phyloP scores from a whole-genome alignment of 2,888 invertebrate genomes.

The Brachyptera putata region DNA sequence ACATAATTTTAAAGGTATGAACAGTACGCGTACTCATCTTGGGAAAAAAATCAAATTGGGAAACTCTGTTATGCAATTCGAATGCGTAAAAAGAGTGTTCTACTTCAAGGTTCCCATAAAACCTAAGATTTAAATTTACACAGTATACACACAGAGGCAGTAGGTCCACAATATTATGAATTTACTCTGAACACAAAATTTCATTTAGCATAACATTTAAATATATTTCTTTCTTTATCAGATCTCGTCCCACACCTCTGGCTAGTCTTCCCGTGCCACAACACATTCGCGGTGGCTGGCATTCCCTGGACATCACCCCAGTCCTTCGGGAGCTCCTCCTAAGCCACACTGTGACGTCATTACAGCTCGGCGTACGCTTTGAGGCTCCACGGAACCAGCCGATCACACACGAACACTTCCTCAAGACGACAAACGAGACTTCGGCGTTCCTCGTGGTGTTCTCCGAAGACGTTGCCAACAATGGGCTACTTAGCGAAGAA shows the following conservation, averaged over 20 bases:
- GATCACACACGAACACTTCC: slow-evolving; percentile 24
- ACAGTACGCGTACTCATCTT: too few species aligned
- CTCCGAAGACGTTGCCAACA: slow-evolving; percentile 32
- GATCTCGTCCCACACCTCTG: slow-evolving; percentile 20
- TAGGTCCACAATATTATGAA: too few species aligned
- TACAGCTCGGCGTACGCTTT: slow-evolving; percentile 27
- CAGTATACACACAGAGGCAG: too few species aligned
- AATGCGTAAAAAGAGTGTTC: too few species aligned
- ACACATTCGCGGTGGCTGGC: slow-evolving; percentile 28
- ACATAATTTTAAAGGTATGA: too few species aligned
- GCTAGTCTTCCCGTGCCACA: slow-evolving; percentile 26
- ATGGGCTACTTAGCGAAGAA: slow-evolving; percentile 4
- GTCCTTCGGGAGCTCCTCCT: slow-evolving; percentile 27
- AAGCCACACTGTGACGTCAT: not conserved
- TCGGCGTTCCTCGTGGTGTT: slow-evolving; percentile 32
- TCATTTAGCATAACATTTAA: too few species aligned
- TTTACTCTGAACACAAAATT: too few species aligned
- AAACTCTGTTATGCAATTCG: too few species aligned
- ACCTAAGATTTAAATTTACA: too few species aligned
- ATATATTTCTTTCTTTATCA: not conserved
- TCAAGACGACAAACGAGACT: slow-evolving; percentile 10
- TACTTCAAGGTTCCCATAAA: too few species aligned
- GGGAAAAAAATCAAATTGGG: too few species aligned
- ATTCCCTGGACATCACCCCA: slow-evolving; percentile 25
- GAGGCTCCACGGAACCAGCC: slow-evolving; percentile 27